A percentile compares a stretch with the other conserved stretches of the same genome.
Evolutionary conservation across 2,797 vertebrate genomes (phyloP).

Genomic region (Todus mexicanus): DNA sequence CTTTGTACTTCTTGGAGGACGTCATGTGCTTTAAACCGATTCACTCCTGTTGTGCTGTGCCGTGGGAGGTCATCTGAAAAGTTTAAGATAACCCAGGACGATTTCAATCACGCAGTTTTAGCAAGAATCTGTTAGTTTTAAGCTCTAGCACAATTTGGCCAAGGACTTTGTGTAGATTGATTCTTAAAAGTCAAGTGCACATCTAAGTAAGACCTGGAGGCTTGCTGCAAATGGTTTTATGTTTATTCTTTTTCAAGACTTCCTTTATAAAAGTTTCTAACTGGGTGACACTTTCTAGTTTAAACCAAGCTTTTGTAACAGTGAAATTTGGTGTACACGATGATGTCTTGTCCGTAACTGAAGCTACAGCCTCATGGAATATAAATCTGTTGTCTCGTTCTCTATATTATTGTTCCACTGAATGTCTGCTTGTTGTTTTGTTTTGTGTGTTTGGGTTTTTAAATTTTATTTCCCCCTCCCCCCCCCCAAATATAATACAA

Average conservation of each 20-base stretch:
- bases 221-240: slow-evolving; percentile 3
- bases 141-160: not conserved
- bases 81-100: not conserved
- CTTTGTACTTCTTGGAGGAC: slow-evolving; percentile 8
- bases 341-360: not conserved
- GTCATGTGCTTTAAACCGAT: not conserved
- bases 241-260: not conserved
- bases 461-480: too few relatives aligned
- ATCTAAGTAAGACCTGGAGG: not conserved
- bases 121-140: not conserved
- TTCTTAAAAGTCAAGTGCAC: not conserved
- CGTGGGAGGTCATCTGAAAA: slow-evolving; percentile 2
- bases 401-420: not conserved
- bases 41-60: not conserved
- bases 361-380: not conserved
- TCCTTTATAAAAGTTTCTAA: slow-evolving; percentile 7
- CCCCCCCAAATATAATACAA: too few relatives aligned
- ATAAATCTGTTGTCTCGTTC: not conserved
- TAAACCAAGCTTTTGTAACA: not conserved
- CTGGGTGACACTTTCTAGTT: not conserved
- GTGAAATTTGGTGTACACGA: not conserved
- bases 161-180: not conserved
- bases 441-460: too few relatives aligned
- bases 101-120: slow-evolving; percentile 4
- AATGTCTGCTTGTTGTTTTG: not conserved